These are phyloP conservation scores for Drosophila pullipes DNA, from an alignment of 2,888 invertebrate species.

Conservation along the genomic window DNA sequence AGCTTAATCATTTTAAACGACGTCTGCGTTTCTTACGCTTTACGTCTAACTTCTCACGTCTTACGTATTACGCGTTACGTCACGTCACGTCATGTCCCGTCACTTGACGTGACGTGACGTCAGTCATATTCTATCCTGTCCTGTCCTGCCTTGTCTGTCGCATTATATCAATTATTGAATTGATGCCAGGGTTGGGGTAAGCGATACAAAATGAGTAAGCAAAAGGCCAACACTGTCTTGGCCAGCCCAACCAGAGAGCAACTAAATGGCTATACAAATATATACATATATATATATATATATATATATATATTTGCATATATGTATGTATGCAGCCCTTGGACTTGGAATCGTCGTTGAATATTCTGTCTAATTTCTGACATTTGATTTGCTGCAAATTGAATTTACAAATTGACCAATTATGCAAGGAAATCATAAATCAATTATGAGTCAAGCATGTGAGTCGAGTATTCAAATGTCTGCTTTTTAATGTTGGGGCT, in stretches of 20 bases:
- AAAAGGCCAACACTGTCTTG: slow-evolving; percentile 32
- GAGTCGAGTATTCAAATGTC: background rate
- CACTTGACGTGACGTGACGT: slow-evolving; percentile 38
- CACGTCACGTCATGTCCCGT: slow-evolving; percentile 16
- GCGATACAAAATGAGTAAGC: slow-evolving; percentile 37
- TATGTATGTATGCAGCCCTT: no score
- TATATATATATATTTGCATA: no score
- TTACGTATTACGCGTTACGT: background rate
- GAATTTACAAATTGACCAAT: slow-evolving; percentile 1
- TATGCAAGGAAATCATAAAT: background rate
- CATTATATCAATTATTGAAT: slow-evolving; percentile 42
- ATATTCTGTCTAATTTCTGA: background rate
- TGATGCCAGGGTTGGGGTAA: slow-evolving; percentile 17
- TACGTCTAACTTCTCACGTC: slow-evolving; percentile 2
- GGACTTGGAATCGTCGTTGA: background rate
- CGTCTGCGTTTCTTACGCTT: slow-evolving; percentile 33
- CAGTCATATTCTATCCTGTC: slow-evolving; percentile 8
- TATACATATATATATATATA: no score
- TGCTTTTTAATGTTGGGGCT: background rate
- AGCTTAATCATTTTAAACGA: slow-evolving; percentile 55
- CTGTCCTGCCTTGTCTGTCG: slow-evolving; percentile 9
- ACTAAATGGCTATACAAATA: background rate
- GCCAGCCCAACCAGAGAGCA: background rate
- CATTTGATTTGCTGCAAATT: background rate
- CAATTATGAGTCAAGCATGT: background rate